Evolutionary conservation across 2,888 invertebrate genomes (phyloP).

Genomic region (Teleiodes luculella): DNA sequence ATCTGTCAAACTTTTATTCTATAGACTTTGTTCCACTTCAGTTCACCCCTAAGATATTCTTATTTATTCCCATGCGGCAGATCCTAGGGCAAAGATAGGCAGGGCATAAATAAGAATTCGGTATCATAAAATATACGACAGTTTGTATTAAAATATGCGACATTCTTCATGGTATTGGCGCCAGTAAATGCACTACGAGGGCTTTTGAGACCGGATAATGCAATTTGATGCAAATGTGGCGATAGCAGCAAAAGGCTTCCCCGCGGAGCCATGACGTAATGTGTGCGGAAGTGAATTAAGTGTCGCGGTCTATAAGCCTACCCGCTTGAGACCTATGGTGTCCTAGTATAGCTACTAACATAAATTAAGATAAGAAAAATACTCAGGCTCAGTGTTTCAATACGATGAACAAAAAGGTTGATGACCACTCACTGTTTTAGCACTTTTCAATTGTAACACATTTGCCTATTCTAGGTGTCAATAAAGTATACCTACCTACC

Average conservation of each 20-base stretch:
- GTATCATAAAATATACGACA: background rate
- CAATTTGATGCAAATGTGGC: conserved; percentile 66
- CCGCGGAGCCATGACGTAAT: conserved; percentile 9
- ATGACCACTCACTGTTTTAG: too few relatives aligned
- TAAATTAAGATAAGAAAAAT: background rate
- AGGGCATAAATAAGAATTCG: background rate
- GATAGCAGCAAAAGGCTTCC: conserved; percentile 42
- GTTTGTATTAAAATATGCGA: background rate
- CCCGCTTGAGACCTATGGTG: background rate
- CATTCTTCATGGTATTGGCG: background rate
- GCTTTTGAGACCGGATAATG: conserved; percentile 34
- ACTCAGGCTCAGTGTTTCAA: too few relatives aligned
- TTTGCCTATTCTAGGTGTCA: too few relatives aligned
- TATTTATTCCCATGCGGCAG: background rate
- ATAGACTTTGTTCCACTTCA: background rate
- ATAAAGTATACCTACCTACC: too few relatives aligned
- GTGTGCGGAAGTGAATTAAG: conserved; percentile 11
- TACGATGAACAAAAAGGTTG: too few relatives aligned
- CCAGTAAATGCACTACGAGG: background rate
- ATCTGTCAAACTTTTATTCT: conserved; percentile 1
- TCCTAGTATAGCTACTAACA: background rate
- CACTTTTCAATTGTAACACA: too few relatives aligned
- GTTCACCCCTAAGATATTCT: background rate
- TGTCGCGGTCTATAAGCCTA: background rate
- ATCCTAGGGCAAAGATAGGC: background rate